Conservation (phyloP, 2,797 vertebrate genomes). For the Salarias fasciatus region DNA sequence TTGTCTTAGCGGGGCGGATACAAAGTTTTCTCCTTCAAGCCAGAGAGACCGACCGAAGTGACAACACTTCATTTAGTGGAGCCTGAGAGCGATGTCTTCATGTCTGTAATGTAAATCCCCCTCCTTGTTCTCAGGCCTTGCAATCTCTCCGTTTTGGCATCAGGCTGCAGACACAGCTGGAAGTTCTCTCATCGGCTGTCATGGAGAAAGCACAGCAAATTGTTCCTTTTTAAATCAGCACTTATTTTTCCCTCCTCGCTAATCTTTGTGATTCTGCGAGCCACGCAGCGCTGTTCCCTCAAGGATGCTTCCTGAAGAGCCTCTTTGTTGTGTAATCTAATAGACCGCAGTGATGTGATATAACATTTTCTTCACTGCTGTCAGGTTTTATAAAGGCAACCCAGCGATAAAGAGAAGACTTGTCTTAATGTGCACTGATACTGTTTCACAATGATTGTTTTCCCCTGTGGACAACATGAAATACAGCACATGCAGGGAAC, state of each 20-base stretch:
- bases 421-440: slow-evolving; percentile 1
- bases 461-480: not conserved
- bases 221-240: slow-evolving; percentile 50
- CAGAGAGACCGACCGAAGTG: slow-evolving; percentile 23
- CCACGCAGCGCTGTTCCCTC: slow-evolving; percentile 7
- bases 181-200: slow-evolving; percentile 74
- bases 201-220: slow-evolving; percentile 56
- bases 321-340: slow-evolving; percentile 33
- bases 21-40: slow-evolving; percentile 40
- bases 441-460: not conserved
- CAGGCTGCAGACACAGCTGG: slow-evolving; percentile 77
- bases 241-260: slow-evolving; percentile 59
- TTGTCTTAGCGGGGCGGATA: too few relatives aligned
- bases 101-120: slow-evolving; percentile 62
- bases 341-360: slow-evolving; percentile 4
- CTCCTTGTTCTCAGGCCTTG: slow-evolving; percentile 71
- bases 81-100: slow-evolving; percentile 57
- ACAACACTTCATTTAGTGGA: slow-evolving; percentile 44
- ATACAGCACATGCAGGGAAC: not conserved
- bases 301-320: slow-evolving; percentile 3
- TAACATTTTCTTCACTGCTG: slow-evolving; percentile 8
- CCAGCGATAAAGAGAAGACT: not conserved
- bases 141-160: slow-evolving; percentile 73
- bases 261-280: slow-evolving; percentile 50
- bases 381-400: slow-evolving; percentile 15